Evolutionary conservation across 2,113 vertebrate species (phyloP), one percentile per base, ranked within the genome.

Genomic region (Corvus cornix): DNA sequence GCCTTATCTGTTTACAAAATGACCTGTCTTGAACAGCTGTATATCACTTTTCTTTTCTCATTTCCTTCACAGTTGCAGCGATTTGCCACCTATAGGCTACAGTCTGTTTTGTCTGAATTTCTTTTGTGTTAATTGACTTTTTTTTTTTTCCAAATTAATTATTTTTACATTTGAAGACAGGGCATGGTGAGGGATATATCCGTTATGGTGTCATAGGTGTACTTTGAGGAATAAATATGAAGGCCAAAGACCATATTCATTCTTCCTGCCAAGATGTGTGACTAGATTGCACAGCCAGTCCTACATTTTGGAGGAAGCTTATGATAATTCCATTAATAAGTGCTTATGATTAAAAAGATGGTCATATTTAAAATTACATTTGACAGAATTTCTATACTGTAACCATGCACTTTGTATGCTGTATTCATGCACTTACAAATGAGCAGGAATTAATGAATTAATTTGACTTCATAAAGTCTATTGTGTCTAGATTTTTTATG

Each of bases 41-140:
- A 85, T 88, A 92, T 96, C 87, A 91, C 69, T 94, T 96, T 90
- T 79, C 64, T 90, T 91, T 95, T 95, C 92, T 90, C 77, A 96
- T 97, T 98, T 97, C 39, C 89, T 90, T 97, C 95, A 92, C 96
- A 97, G 94, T 80, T 85, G 90, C 85, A 95, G 95, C 96, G 93
- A 97, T 97, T 98, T 97, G 90, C 94, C 96, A 96, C 97, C 97
- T 97, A 91, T 87, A 93, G 97, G 43, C 77, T 93, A 82, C 93
- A 97, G 95, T 93, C 92, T 96, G 93, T 95, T 97, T 97, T 72
- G 67, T 79, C 67, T 97, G 83, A 96, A 95, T 95, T 96, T 91
- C 77, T 39, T 95, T 96, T 94, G 39, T 90, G 95, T 86, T 97
- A 96, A 97, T 95, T 94, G 89, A 89, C 86, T 76, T 96, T 85